Base-by-base conservation (phyloP, 2,797 vertebrate genomes). In the Oophaga sylvatica region DNA sequence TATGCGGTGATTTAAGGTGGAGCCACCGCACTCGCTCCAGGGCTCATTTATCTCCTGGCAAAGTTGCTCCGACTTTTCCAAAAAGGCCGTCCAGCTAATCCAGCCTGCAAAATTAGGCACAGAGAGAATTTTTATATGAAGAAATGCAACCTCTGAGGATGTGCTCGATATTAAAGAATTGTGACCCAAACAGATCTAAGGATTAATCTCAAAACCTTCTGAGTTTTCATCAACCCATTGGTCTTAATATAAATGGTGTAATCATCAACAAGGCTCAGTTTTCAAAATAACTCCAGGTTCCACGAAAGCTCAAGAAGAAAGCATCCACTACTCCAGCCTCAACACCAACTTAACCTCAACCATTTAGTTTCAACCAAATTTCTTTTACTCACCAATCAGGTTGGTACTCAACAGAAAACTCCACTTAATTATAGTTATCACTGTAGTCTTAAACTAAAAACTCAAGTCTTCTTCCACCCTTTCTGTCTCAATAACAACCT, bases 1-100 rank as follows among this genome's bases (percentile, higher is more conserved):
- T 80, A 13, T 20, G 10, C n/a, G 22, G 41, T 76, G 78, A 85
- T 88, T 85, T 81, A 76, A 65, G 76, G 35, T 26, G 56, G 11
- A 68, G 73, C 26, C 31, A 35, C 19, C 79, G 35, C 22, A 65
- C 81, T 81, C 22, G 59, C 70, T 31, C 19, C 53, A 76, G 11
- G 22, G 70, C 56, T 87, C 57, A 80, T 81, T 81, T 81, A 71
- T 31, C 70, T 56, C 70, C 9, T 31, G 17, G 68, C 68, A 73
- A 83, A 71, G 13, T 22, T 83, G 48, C 15, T 48, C 45, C 56
- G 2, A 83, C 67, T 83, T 73, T 59, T 65, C 68, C 65, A 82
- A 82, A 67, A 82, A 48, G 13, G 48, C 22, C 41, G 0, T 48
- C 62, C 62, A 20, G 56, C 26, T 68, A 56, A n/a, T 82, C 22